Base-by-base conservation (phyloP, 2,888 invertebrate species). In the Acrobasis repandana region DNA sequence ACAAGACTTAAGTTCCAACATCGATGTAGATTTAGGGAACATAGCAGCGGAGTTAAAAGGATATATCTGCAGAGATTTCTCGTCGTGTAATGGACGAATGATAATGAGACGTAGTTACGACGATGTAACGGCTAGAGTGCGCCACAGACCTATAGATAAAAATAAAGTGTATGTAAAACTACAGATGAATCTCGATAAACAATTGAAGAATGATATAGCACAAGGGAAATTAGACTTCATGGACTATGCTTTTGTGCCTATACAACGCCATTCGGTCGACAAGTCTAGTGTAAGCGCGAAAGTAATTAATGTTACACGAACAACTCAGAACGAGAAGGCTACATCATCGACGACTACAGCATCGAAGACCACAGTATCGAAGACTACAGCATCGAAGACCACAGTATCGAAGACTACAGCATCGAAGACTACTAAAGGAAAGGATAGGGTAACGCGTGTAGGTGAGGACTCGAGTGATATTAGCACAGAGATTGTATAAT, bases 1-100 rank as follows among this genome's bases (percentile, higher is more conserved):
- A 56, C 60, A 77, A 58, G 88, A 90, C 63, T 63, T 90, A 4
- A 61, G 51, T 3, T 72, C 77, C 0, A 87, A 86, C 59, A 63
- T 85, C 9, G 73, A 68, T 38, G 64, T 80, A 0, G 88, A 89
- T 50, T 67, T 89, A 47, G 75, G 71, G 0, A 83, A 83, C 64
- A 61, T 85, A 18, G 71, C 74, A 66, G 67, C 63, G 2, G 73
- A 76, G 9, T 67, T 73, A 2, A 60, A 63, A 14, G 64, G 68
- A 0, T 75, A 65, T 60, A 68, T 85, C n/a, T 90, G 90, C 65
- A 49, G 63, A 0, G 62, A 67, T 18, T 90, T 90, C 59, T 63
- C 71, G 1, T 60, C 70, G 0, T 90, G 90, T 58, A 87, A 88
- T 36, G 73, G 79, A 5, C 70, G 63, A 54, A 34, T 38, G 56